Base-by-base conservation (phyloP, 1,140 invertebrate species). In the Cepaea nemoralis region DNA sequence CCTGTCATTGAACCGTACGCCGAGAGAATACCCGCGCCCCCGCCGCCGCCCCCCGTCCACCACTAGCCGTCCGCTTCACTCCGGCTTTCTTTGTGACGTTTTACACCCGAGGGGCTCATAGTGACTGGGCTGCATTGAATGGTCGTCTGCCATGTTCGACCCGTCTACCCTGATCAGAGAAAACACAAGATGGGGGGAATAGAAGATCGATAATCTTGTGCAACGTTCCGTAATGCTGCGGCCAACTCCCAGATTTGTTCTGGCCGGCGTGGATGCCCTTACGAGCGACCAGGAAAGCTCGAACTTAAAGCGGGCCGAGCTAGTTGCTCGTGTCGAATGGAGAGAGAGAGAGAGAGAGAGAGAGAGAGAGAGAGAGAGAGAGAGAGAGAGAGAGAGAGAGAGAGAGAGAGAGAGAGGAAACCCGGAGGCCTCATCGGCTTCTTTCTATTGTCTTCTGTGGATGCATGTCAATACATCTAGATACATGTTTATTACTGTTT, bases 131-230 rank as follows among this genome's bases (percentile, higher is more conserved):
- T 50, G 71, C 42, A 74, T n/a, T 74, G 71, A 74, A 74, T 74
- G 40, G 10, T 14, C 6, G 24, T 48, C 71, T 74, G 71, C 42
- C 71, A 31, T 50, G 71, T 74, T 74, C 39, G 42, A 48, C 71
- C 71, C 31, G 40, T 40, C 37, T 40, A 40, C 35, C n/a, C 69
- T 39, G 6, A 40, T 33, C 42, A 50, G 71, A 74, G 71, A 33
- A 1, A 74, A 74, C 50, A 48, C n/a, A n/a, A n/a, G 42, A 45
- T 50, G n/a, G 27, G 27, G n/a, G 69, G 69, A n/a, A 40, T 10
- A 31, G 50, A 74, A 48, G 50, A 74, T 74, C 71, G 33, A 74
- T 74, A 74, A 40, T 74, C 71, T 48, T 50, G 70, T 74, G 71
- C 40, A 74, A 48, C 40, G 71, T 27, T 74, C 71, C 50, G 12